A percentile compares a stretch with the other conserved stretches of the same genome.
Evolutionary conservation across 35 echinoderm and acorn worm species (phyloP).

Genomic region (Patiria miniata): DNA sequence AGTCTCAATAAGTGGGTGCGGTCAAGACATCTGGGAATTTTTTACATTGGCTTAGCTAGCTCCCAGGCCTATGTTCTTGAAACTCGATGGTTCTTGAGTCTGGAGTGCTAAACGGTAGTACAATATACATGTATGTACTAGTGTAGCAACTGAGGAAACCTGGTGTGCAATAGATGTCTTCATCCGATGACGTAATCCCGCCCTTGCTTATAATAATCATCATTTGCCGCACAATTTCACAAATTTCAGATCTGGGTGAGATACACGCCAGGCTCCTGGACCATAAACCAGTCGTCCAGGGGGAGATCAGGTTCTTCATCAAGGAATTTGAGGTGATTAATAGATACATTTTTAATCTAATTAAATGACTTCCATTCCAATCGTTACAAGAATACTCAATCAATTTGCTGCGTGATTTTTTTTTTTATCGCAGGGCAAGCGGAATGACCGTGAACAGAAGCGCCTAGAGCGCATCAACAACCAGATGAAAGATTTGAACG

Average conservation of each 20-base stretch:
- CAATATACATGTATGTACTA: too few species aligned
- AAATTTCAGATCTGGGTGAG: conserved; percentile 48
- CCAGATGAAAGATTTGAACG: conserved; percentile 44
- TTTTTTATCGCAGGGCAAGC: conserved; percentile 41
- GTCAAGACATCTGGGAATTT: too few species aligned
- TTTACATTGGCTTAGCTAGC: too few species aligned
- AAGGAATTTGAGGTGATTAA: conserved; percentile 67
- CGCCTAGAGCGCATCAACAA: conserved; percentile 39
- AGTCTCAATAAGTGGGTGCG: too few species aligned
- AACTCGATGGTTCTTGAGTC: too few species aligned
- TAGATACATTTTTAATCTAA: not conserved
- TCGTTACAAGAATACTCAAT: not conserved
- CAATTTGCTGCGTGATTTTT: not conserved
- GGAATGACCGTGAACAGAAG: conserved; percentile 53
- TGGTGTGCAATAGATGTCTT: too few species aligned
- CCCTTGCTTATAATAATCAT: too few species aligned
- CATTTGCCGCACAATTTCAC: too few species aligned
- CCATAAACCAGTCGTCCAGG: conserved; percentile 73
- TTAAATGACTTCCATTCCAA: not conserved
- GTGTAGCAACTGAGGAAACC: too few species aligned
- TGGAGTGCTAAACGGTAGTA: too few species aligned
- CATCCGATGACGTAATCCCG: too few species aligned
- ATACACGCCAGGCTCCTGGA: conserved; percentile 72
- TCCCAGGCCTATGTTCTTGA: too few species aligned
- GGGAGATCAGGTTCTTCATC: conserved; percentile 69